Base-by-base conservation (phyloP, 2,888 invertebrate species). In the Nemotelus nigrinus region DNA sequence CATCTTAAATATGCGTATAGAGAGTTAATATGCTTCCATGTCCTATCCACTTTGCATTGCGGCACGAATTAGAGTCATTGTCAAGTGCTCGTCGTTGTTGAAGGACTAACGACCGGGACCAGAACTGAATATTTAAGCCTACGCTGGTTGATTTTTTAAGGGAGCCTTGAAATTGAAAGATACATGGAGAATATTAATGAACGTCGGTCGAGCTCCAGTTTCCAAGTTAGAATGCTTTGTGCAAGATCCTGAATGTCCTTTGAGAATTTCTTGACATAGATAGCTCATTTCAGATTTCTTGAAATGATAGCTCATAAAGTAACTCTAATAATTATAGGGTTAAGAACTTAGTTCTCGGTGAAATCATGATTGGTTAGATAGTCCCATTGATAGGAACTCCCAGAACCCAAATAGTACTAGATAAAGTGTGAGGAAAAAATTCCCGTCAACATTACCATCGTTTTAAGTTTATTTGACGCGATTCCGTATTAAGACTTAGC, bases 21-120 rank as follows among this genome's bases (percentile, higher is more conserved):
- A 43, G 50, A 65, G 53, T 70, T 70, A 70, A 70, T 70, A 70
- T 70, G 67, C 48, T 43, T 55, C n/a, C 48, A 39, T 53, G 41
- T 55, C 55, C 25, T 70, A 55, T 70, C 70, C 55, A 70, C 53
- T 70, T 55, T 70, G 70, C 55, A 70, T 70, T 53, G 44, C 10
- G 50, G 3, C 43, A 50, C 47, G 70, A 53, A 70, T 68, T 68
- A 50, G 55, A 55, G 55, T 55, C 70, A 55, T 70, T 70, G 53
- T 41, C 55, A 55, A 53, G 6, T 55, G 43, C 43, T 70, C 25
- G 25, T 25, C 25, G 25, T 25, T 25, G 25, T 25, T 25, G 25
- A 25, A 25, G 25, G 25, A 25, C 25, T 25, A 25, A 25, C 25
- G 25, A 25, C 25, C 25, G 25, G 25, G 25, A 25, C 25, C 25